Evolutionary conservation across 2,113 vertebrate genomes (phyloP).

Genomic region (Rafetus swinhoei): DNA sequence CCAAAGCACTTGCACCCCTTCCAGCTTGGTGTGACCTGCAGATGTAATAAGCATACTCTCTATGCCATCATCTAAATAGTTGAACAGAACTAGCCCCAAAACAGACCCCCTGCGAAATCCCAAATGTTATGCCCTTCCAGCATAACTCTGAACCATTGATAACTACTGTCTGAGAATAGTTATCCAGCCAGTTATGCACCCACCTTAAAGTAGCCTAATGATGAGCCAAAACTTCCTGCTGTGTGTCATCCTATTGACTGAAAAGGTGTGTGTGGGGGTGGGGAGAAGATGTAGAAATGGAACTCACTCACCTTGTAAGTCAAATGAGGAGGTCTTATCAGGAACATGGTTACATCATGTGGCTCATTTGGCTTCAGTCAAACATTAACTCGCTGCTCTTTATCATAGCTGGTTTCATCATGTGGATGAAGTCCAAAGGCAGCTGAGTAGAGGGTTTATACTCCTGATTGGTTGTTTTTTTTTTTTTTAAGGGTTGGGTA

Average conservation of each 20-base stretch:
- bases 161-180: too few species aligned
- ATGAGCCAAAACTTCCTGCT: not conserved
- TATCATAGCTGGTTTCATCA: slow-evolving; percentile 34
- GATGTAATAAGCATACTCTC: too few species aligned
- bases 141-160: too few species aligned
- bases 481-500: slow-evolving; percentile 24
- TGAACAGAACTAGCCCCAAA: too few species aligned
- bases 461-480: slow-evolving; percentile 18
- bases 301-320: slow-evolving; percentile 51
- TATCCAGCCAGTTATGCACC: too few species aligned
- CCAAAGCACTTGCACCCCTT: too few species aligned
- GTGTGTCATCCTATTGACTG: not conserved
- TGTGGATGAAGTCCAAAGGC: slow-evolving; percentile 70
- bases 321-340: slow-evolving; percentile 21
- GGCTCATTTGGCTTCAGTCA: slow-evolving; percentile 47
- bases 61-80: too few species aligned
- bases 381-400: slow-evolving; percentile 73
- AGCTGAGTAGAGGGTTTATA: slow-evolving; percentile 20
- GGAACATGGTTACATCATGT: not conserved
- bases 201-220: not conserved
- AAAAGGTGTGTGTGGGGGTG: not conserved
- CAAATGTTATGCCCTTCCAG: too few species aligned
- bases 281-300: not conserved
- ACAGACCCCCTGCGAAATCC: too few species aligned
- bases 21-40: too few species aligned